phyloP scores from a whole-genome alignment of 1,140 invertebrate genomes.

The Zaprionus capensis region DNA sequence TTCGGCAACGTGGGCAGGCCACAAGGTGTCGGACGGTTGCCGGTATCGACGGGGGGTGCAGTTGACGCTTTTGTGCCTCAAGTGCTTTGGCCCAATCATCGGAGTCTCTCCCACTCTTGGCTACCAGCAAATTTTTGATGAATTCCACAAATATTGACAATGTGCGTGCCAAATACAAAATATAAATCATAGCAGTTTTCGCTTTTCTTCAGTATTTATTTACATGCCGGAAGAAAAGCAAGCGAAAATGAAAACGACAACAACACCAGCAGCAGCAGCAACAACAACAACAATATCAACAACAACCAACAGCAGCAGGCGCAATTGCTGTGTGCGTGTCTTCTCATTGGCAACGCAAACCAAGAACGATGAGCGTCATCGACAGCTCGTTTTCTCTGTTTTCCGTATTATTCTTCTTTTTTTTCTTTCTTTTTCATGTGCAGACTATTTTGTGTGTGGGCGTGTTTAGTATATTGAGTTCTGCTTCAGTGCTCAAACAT shows the following conservation, averaged over 20 bases:
- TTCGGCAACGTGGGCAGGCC: not conserved
- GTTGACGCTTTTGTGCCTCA: constrained; percentile 20
- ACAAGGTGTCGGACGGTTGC: not conserved
- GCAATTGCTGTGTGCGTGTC: constrained; percentile 47
- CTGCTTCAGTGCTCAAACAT: constrained; percentile 33
- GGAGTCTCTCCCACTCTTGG: not conserved
- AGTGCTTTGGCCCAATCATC: constrained; percentile 44
- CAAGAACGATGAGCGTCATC: constrained; percentile 69
- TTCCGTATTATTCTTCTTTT: constrained; percentile 14
- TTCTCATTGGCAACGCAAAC: constrained; percentile 27
- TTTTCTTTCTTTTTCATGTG: constrained; percentile 7
- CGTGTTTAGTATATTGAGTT: constrained; percentile 39
- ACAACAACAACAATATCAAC: constrained; percentile 10
- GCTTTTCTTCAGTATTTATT: constrained; percentile 72
- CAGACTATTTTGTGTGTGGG: constrained; percentile 8
- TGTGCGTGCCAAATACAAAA: constrained; percentile 78
- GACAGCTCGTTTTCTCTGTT: constrained; percentile 59
- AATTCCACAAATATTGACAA: constrained; percentile 82
- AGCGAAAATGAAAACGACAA: constrained; percentile 50
- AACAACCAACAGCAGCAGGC: constrained; percentile 13
- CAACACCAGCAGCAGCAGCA: constrained; percentile 28
- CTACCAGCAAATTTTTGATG: constrained; percentile 57
- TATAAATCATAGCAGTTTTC: constrained; percentile 79
- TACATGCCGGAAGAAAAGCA: constrained; percentile 78
- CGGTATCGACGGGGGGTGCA: not conserved